phyloP scores from a whole-genome alignment of 1,140 invertebrate genomes.

The Atta cephalotes region DNA sequence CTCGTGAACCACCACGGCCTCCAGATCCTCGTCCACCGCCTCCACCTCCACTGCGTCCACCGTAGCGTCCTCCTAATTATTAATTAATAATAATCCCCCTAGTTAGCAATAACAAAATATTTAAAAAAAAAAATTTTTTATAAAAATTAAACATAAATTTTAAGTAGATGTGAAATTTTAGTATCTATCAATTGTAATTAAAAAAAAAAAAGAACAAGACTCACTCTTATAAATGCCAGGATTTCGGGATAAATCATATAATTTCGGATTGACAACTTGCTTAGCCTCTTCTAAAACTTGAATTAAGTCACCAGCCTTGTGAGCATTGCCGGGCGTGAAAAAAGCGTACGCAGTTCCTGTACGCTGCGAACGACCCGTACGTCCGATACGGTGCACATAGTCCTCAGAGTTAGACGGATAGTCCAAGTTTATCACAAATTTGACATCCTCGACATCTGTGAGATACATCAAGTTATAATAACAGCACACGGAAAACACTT shows the following conservation, averaged over 20 bases:
- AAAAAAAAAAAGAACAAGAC: slow-evolving; percentile 8
- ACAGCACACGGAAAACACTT: slow-evolving; percentile 72
- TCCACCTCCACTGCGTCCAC: slow-evolving; percentile 76
- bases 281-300: slow-evolving; percentile 91
- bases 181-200: neutral
- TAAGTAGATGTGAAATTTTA: neutral
- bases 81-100: neutral
- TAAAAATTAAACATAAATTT: neutral
- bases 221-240: slow-evolving; percentile 83
- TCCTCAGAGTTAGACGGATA: slow-evolving; percentile 96
- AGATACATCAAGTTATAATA: slow-evolving; percentile 74
- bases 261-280: slow-evolving; percentile 88
- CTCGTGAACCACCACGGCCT: slow-evolving; percentile 75
- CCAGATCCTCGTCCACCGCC: slow-evolving; percentile 76
- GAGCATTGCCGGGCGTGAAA: slow-evolving; percentile 92
- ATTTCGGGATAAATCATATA: slow-evolving; percentile 85
- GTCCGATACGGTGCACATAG: slow-evolving; percentile 96
- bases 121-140: neutral
- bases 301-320: slow-evolving; percentile 91
- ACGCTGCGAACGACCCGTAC: slow-evolving; percentile 93
- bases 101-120: neutral
- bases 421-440: slow-evolving; percentile 97
- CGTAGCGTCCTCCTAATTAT: slow-evolving; percentile 73
- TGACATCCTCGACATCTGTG: slow-evolving; percentile 96
- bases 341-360: slow-evolving; percentile 96